Conservation (phyloP, 2,888 invertebrate genomes). For the Proisotoma minuta region DNA sequence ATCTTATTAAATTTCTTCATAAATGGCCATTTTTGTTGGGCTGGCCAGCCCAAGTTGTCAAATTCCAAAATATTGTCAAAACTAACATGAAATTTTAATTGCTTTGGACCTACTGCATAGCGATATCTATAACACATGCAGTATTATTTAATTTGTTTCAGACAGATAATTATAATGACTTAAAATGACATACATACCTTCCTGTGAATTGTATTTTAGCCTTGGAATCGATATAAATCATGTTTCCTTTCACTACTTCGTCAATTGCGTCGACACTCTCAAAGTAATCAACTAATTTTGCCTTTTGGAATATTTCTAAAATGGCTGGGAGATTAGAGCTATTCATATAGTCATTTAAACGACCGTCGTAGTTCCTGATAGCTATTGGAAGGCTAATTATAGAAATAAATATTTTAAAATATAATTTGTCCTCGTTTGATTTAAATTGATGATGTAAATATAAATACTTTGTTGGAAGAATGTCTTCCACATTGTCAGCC, state of each 20-base stretch:
- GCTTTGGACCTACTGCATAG: conserved; percentile 15
- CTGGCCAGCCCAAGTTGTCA: conserved; percentile 30
- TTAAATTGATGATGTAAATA: no score
- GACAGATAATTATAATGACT: neutral
- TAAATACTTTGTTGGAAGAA: conserved; percentile 19
- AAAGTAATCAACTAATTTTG: conserved; percentile 8
- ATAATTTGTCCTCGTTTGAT: neutral
- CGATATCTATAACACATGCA: conserved; percentile 17
- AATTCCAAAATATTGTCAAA: conserved; percentile 23
- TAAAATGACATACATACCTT: conserved; percentile 16
- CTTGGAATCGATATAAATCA: conserved; percentile 30
- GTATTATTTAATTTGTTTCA: conserved; percentile 2
- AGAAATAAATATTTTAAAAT: neutral
- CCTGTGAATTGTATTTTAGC: conserved; percentile 19
- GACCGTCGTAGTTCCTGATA: conserved; percentile 26
- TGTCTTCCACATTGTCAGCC: conserved; percentile 19
- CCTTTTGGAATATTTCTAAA: conserved; percentile 5
- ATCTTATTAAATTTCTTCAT: conserved; percentile 24
- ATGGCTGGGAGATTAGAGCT: conserved; percentile 8
- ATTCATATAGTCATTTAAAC: conserved; percentile 20
- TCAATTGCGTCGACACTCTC: conserved; percentile 10
- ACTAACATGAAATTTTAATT: conserved; percentile 30
- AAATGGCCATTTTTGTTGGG: conserved; percentile 33
- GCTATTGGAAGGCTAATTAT: conserved; percentile 16
- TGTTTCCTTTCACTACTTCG: conserved; percentile 24